Evolutionary conservation across 2,888 invertebrate genomes (phyloP).

Genomic region (Oxystoma pomonae): DNA sequence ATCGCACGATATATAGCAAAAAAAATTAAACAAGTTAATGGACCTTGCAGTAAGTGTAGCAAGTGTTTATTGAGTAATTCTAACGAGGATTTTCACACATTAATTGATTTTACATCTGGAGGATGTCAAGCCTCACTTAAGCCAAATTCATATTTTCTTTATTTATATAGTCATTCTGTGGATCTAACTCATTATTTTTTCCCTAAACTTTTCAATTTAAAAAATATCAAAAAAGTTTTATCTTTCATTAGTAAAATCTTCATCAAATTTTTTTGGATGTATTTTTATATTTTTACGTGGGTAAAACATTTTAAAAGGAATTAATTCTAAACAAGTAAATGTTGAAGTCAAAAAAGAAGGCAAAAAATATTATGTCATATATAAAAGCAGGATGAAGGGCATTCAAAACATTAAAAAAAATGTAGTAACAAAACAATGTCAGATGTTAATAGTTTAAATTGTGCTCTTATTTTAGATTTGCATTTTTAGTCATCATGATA

Average conservation of each 20-base stretch:
- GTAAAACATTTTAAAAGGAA: not conserved
- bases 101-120: not conserved
- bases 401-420: not conserved
- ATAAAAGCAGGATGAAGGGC: not conserved
- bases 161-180: not conserved
- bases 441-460: not conserved
- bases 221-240: not conserved
- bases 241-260: not conserved
- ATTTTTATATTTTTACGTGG: not conserved
- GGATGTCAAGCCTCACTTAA: not conserved
- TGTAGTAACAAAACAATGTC: not conserved
- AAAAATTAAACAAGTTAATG: not conserved
- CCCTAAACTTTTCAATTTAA: constrained; percentile 2
- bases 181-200: not conserved
- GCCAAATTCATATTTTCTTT: constrained; percentile 1
- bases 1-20: not conserved
- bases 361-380: not conserved
- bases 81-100: not conserved
- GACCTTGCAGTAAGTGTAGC: not conserved
- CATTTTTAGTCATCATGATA: too few species aligned
- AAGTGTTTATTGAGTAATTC: not conserved
- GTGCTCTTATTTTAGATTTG: too few species aligned
- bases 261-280: not conserved
- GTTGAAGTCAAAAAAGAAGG: not conserved
- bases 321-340: not conserved